Percentiles rank a stretch among this genome's conserved stretches.
Conservation (phyloP, 2,797 vertebrate species). For the Arnoldichthys spilopterus region DNA sequence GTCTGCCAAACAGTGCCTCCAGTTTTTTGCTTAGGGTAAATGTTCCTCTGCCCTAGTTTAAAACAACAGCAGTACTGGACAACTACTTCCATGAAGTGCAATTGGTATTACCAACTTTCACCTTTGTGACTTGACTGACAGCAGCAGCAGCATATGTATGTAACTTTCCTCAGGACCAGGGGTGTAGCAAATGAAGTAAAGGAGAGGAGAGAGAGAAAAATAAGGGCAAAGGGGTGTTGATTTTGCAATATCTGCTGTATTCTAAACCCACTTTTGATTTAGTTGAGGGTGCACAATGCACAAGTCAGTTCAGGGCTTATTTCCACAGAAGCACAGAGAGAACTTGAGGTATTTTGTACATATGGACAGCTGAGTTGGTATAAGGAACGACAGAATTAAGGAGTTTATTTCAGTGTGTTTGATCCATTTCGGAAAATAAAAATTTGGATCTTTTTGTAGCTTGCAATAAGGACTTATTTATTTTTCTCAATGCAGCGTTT, state of each 20-base stretch:
- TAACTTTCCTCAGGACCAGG: constrained; percentile 32
- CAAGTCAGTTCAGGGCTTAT: constrained; percentile 6
- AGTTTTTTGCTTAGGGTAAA: constrained; percentile 34
- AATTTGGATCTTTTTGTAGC: background rate
- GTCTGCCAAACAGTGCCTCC: constrained; percentile 56
- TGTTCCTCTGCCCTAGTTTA: constrained; percentile 43
- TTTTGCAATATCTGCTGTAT: constrained; percentile 30
- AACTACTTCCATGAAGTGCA: constrained; percentile 47
- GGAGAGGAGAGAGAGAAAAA: constrained; percentile 17
- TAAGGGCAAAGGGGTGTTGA: background rate
- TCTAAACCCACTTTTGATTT: constrained; percentile 27
- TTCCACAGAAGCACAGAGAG: constrained; percentile 13
- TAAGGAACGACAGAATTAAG: constrained; percentile 15
- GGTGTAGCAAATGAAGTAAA: background rate
- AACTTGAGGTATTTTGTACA: constrained; percentile 17
- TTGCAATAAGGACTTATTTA: background rate
- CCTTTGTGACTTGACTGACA: constrained; percentile 33
- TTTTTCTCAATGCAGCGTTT: constrained; percentile 8
- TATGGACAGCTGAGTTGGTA: background rate
- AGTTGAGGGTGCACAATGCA: constrained; percentile 32
- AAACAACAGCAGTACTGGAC: constrained; percentile 33
- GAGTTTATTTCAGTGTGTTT: constrained; percentile 10
- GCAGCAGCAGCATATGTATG: constrained; percentile 15
- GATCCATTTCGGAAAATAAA: background rate
- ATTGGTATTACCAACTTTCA: constrained; percentile 37